A percentile compares a stretch with the other conserved stretches of the same genome.
Evolutionary conservation across 2,797 vertebrate species (phyloP).

Genomic region (Rhyacichthys aspro): DNA sequence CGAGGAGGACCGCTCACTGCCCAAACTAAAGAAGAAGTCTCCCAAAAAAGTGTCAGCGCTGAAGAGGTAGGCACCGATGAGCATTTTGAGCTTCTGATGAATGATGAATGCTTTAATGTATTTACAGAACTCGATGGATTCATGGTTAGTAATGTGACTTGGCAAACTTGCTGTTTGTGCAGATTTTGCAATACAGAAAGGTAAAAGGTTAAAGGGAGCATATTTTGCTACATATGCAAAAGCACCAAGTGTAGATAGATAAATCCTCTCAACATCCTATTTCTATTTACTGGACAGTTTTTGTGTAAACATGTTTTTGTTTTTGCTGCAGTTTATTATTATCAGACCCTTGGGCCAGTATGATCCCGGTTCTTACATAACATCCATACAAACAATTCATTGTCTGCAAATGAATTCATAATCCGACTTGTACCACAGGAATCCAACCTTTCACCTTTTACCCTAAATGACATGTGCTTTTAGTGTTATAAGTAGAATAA

Average conservation of each 20-base stretch:
- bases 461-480: background rate
- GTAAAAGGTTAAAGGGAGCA: background rate
- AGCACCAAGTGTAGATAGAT: no score
- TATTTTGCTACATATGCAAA: background rate
- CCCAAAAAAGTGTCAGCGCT: constrained; percentile 95
- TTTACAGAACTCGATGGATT: no score
- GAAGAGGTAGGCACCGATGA: constrained; percentile 84
- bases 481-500: background rate
- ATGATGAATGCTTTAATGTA: background rate
- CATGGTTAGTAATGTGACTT: constrained; percentile 11
- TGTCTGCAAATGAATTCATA: background rate
- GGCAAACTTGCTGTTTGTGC: constrained; percentile 3
- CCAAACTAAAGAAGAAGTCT: constrained; percentile 95
- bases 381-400: background rate
- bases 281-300: no score
- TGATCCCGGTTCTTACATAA: constrained; percentile 11
- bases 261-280: no score
- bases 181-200: background rate
- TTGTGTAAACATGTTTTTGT: constrained; percentile 13
- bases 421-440: background rate
- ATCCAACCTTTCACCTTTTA: background rate
- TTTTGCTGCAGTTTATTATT: background rate
- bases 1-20: constrained; percentile 93
- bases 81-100: background rate
- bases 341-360: background rate